Percentiles rank a stretch among this genome's conserved stretches.
Conservation (phyloP, 2,888 invertebrate species). For the Brachyptera putata region DNA sequence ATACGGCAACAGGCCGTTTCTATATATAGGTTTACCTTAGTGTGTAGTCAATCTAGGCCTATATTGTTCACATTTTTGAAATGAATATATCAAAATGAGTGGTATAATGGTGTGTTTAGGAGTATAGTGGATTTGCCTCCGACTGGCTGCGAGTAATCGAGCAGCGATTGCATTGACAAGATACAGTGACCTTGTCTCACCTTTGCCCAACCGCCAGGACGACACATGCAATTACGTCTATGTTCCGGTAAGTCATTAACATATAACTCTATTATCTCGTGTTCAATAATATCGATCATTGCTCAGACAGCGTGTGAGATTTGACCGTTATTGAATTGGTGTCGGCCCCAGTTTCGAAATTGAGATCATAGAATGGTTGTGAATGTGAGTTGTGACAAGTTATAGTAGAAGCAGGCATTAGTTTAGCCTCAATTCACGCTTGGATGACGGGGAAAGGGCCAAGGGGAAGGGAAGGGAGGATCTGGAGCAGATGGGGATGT, state of each 20-base stretch:
- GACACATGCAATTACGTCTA: conserved; percentile 13
- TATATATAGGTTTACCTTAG: too few relatives aligned
- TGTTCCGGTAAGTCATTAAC: conserved; percentile 8
- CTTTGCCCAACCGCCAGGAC: conserved; percentile 17
- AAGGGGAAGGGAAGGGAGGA: conserved; percentile 8
- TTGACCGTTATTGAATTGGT: background rate
- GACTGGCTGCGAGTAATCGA: background rate
- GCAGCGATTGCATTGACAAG: conserved; percentile 41
- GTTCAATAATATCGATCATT: background rate
- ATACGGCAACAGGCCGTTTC: too few relatives aligned
- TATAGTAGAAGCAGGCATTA: background rate
- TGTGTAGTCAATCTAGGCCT: too few relatives aligned
- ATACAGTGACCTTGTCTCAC: conserved; percentile 34
- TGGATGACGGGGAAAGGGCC: conserved; percentile 7
- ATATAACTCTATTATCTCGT: background rate
- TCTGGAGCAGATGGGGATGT: conserved; percentile 5
- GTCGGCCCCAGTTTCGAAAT: conserved; percentile 16
- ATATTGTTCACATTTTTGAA: too few relatives aligned
- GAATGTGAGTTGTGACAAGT: conserved; percentile 10
- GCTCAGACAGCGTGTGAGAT: background rate
- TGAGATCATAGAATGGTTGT: conserved; percentile 15
- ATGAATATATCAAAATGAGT: too few relatives aligned
- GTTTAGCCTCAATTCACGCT: background rate
- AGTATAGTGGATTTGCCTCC: background rate
- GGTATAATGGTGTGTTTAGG: background rate